phyloP scores from a whole-genome alignment of 2,888 invertebrate genomes.

The Bimastos eiseni region DNA sequence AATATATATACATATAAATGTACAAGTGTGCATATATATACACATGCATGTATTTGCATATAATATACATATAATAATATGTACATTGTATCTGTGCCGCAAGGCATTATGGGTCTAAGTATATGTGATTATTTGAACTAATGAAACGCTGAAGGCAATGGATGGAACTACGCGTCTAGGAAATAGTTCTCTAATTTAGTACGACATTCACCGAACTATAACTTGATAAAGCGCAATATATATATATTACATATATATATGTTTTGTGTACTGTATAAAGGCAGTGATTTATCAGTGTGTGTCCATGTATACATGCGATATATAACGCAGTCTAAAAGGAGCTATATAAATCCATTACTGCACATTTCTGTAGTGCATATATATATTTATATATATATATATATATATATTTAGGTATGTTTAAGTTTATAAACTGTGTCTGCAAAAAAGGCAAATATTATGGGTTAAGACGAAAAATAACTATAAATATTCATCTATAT shows the following conservation, averaged over 20 bases:
- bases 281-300: not conserved
- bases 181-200: not conserved
- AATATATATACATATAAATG: not conserved
- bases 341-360: not conserved
- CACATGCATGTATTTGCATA: too few relatives aligned
- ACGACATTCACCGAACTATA: not conserved
- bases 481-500: too few relatives aligned
- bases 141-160: not conserved
- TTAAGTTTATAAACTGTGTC: too few relatives aligned
- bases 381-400: not conserved
- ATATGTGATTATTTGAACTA: not conserved
- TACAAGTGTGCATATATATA: too few relatives aligned
- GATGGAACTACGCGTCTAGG: not conserved
- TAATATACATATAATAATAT: too few relatives aligned
- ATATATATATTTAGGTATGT: too few relatives aligned
- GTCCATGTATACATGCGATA: not conserved
- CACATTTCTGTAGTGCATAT: not conserved
- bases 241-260: not conserved
- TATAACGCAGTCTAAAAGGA: not conserved
- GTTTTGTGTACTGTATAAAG: too few relatives aligned
- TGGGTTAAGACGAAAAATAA: too few relatives aligned
- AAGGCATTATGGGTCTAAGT: too few relatives aligned
- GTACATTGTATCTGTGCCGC: too few relatives aligned
- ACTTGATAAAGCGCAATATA: not conserved
- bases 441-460: too few relatives aligned